These are phyloP conservation scores for Cyrtodaria siliqua DNA, from an alignment of 2,888 invertebrate genomes.

Conservation along the genomic window DNA sequence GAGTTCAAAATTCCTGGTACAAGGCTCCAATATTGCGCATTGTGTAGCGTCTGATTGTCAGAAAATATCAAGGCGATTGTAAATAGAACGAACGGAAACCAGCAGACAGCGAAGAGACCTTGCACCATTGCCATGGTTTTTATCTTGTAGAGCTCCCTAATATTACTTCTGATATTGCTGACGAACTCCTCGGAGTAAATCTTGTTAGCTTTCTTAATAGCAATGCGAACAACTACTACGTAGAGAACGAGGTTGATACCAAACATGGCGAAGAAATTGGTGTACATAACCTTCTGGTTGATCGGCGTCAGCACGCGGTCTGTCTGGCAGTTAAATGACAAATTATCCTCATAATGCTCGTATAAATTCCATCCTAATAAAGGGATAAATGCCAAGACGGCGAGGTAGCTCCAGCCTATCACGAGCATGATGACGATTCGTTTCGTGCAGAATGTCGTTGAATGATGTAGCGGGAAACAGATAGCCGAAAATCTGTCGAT, in stretches of 20 bases:
- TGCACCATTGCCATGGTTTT: conserved; percentile 45
- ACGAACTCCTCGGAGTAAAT: neutral
- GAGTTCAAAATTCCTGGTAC: conserved; percentile 38
- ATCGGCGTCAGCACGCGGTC: conserved; percentile 36
- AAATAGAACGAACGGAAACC: conserved; percentile 34
- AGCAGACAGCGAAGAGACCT: conserved; percentile 48
- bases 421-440: no score
- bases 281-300: conserved; percentile 30
- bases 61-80: conserved; percentile 11
- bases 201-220: conserved; percentile 23
- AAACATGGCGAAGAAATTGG: conserved; percentile 28
- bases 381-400: conserved; percentile 16
- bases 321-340: conserved; percentile 4
- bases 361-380: conserved; percentile 41
- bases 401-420: conserved; percentile 36
- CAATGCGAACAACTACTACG: conserved; percentile 30
- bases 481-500: conserved; percentile 44
- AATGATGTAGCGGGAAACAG: conserved; percentile 36
- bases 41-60: conserved; percentile 6
- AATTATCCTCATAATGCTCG: conserved; percentile 6
- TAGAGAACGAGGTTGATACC: conserved; percentile 34
- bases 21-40: conserved; percentile 26
- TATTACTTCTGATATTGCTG: neutral
- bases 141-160: conserved; percentile 25
- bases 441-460: no score